These are phyloP conservation scores for Zaprionus nigranus DNA, from an alignment of 1,140 invertebrate species.

Conservation along the genomic window DNA sequence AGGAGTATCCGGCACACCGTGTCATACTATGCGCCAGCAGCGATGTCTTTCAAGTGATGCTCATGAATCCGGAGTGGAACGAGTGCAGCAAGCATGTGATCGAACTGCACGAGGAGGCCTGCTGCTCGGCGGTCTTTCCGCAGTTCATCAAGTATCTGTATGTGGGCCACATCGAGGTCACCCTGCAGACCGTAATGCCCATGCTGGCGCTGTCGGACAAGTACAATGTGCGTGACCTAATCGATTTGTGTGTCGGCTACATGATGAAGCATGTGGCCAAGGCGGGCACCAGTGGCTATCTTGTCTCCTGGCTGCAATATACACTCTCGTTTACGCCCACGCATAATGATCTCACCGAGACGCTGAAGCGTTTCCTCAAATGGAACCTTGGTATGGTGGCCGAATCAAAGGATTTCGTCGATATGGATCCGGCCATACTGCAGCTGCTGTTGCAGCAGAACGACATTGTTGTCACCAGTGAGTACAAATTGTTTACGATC, in stretches of 20 bases:
- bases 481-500: slow-evolving; percentile 93
- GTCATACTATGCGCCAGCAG: slow-evolving; percentile 97
- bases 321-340: slow-evolving; percentile 90
- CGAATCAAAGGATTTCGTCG: slow-evolving; percentile 91
- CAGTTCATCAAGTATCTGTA: slow-evolving; percentile 97
- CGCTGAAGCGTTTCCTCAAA: slow-evolving; percentile 92
- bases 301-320: slow-evolving; percentile 96
- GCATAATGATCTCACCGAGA: slow-evolving; percentile 90
- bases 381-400: slow-evolving; percentile 96
- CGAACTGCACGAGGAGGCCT: slow-evolving; percentile 93
- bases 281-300: slow-evolving; percentile 90
- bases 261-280: slow-evolving; percentile 95
- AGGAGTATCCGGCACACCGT: slow-evolving; percentile 94
- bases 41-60: slow-evolving; percentile 98
- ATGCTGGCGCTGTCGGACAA: slow-evolving; percentile 96
- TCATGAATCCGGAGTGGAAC: slow-evolving; percentile 96
- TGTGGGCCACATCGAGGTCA: slow-evolving; percentile 94
- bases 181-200: slow-evolving; percentile 92
- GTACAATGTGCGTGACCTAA: slow-evolving; percentile 96
- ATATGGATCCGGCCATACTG: slow-evolving; percentile 93
- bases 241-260: slow-evolving; percentile 92
- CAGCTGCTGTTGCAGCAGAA: slow-evolving; percentile 91
- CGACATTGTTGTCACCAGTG: slow-evolving; percentile 95
- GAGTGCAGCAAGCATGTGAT: slow-evolving; percentile 94
- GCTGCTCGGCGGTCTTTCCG: slow-evolving; percentile 93